Evolutionary conservation across 1,140 invertebrate species (phyloP), one percentile per base, ranked within the genome.

Genomic region (Elymnias hypermnestra): DNA sequence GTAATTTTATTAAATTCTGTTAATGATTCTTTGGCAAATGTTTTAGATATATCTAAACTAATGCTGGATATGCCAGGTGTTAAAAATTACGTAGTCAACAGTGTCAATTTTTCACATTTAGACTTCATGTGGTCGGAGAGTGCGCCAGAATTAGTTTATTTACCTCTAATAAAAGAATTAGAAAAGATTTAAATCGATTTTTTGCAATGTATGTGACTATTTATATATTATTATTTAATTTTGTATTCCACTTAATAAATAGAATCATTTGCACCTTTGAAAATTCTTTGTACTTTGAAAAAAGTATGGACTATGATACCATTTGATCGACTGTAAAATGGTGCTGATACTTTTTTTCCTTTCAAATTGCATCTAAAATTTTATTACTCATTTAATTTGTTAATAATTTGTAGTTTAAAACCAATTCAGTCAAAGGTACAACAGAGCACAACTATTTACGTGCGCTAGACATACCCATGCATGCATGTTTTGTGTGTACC

Each of bases 1-100:
- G 76, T 91, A 5, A 88, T 88, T 4, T 48, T 94, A 0, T 91
- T 91, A 54, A 91, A 87, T 53, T 90, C 90, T 9, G 60, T 86
- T 6, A 88, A 90, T 25, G 93, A 94, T 62, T 88, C 86, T 83
- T 55, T 91, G 5, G 82, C 88, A 1, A 64, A 69, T 25, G 66
- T 85, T 1, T 59, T 73, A 29, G 89, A 88, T 63, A 68, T 88
- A 2, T 41, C 62, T 15, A 70, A 52, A 12, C 57, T 90, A 14
- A 50, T 67, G 31, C 42, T 45, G 0, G 46, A 68, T n/a, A 52
- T 91, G 5, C 71, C 71, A 60, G 50, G 74, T 0, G 54, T 87
- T 0, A 54, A 57, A 6, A 75, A 82, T 36, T 84, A 79, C 50
- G 37, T 81, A 14, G 78, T 89, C 1, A 47, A 45, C 8, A 38